phyloP scores from a whole-genome alignment of 1,140 invertebrate species.

The Panulirus ornatus region DNA sequence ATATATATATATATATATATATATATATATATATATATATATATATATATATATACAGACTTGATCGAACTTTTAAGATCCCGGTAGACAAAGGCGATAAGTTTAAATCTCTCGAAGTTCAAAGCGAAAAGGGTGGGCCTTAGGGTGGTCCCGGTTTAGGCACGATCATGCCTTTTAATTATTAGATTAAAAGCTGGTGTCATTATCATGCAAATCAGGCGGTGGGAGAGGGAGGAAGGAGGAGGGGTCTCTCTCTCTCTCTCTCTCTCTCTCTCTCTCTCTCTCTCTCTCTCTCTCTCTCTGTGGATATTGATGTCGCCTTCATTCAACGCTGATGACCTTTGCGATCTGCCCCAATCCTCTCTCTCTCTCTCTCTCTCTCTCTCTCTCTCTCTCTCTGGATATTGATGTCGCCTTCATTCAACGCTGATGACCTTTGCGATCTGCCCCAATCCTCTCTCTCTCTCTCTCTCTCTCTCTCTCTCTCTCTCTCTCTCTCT shows the following conservation, averaged over 20 bases:
- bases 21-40: neutral
- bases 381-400: neutral
- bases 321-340: neutral
- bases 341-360: neutral
- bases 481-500: constrained; percentile 7
- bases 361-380: neutral
- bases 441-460: neutral
- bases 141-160: too few relatives aligned
- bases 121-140: too few relatives aligned
- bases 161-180: neutral
- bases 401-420: neutral
- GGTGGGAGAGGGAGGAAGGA: neutral
- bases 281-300: constrained; percentile 37
- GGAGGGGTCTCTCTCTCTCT: constrained; percentile 28
- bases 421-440: neutral
- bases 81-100: too few relatives aligned
- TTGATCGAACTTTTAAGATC: constrained; percentile 1
- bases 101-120: too few relatives aligned
- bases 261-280: constrained; percentile 42
- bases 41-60: neutral
- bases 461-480: neutral
- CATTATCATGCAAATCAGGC: constrained; percentile 4
- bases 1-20: constrained; percentile 26
- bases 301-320: neutral
- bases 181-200: neutral